These are phyloP conservation scores for Rambutsinella grinnellia DNA, from an alignment of 2,888 invertebrate species.

Conservation along the genomic window DNA sequence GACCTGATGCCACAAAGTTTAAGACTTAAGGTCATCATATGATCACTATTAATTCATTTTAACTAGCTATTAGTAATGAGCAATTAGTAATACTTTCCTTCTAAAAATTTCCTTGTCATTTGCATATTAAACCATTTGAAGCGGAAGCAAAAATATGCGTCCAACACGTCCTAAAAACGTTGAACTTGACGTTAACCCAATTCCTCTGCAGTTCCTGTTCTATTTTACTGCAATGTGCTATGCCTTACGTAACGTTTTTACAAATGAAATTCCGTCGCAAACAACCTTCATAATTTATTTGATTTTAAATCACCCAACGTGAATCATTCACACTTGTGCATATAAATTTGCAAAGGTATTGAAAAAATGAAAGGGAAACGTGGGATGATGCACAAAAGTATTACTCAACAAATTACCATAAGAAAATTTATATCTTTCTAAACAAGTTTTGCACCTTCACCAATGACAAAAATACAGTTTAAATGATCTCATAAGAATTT, in stretches of 20 bases:
- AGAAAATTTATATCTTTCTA: background rate
- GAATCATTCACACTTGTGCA: background rate
- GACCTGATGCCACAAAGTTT: too few species aligned
- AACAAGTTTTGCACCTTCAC: background rate
- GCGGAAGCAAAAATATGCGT: background rate
- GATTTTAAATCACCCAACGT: constrained; percentile 1
- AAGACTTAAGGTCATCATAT: background rate
- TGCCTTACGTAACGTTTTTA: background rate
- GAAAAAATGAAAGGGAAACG: background rate
- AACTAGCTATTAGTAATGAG: background rate
- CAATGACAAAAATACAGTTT: background rate
- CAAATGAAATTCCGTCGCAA: background rate
- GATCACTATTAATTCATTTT: background rate
- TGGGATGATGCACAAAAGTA: background rate
- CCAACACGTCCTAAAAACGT: background rate
- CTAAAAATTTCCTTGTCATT: background rate
- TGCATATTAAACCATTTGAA: background rate
- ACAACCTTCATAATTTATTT: background rate
- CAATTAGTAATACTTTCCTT: too few species aligned
- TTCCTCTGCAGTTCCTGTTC: background rate
- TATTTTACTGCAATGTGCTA: background rate
- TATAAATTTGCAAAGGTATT: background rate
- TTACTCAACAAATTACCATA: background rate
- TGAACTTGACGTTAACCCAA: background rate
- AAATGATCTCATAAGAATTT: background rate